phyloP scores from a whole-genome alignment of 2,888 invertebrate genomes.

The Pyralis farinalis region DNA sequence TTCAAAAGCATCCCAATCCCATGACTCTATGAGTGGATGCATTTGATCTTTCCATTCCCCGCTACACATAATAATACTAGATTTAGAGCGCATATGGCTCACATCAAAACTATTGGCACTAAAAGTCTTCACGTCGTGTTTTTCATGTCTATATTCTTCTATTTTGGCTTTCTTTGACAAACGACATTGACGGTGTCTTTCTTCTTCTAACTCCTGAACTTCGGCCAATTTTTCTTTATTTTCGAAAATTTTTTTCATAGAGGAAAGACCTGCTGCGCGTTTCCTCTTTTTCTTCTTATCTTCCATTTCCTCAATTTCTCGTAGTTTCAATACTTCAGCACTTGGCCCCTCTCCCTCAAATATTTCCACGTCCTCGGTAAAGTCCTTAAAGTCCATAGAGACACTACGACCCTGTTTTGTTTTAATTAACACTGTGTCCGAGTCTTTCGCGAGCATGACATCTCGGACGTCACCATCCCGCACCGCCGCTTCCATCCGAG shows the following conservation, averaged over 20 bases:
- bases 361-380: slow-evolving; percentile 80
- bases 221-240: slow-evolving; percentile 87
- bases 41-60: slow-evolving; percentile 83
- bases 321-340: slow-evolving; percentile 82
- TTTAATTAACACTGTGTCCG: slow-evolving; percentile 87
- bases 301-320: slow-evolving; percentile 79
- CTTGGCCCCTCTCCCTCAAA: slow-evolving; percentile 87
- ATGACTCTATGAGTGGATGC: slow-evolving; percentile 82
- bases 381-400: slow-evolving; percentile 85
- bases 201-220: slow-evolving; percentile 79
- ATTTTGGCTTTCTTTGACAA: slow-evolving; percentile 65
- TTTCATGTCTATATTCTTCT: slow-evolving; percentile 67
- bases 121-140: slow-evolving; percentile 67
- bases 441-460: slow-evolving; percentile 88
- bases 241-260: slow-evolving; percentile 87
- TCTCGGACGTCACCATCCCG: slow-evolving; percentile 89
- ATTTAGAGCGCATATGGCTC: slow-evolving; percentile 74
- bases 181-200: slow-evolving; percentile 62
- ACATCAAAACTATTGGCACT: slow-evolving; percentile 69
- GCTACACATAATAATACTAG: slow-evolving; percentile 69
- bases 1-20: slow-evolving; percentile 84
- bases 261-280: slow-evolving; percentile 83
- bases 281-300: slow-evolving; percentile 80
- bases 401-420: slow-evolving; percentile 87
- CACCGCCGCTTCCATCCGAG: slow-evolving; percentile 87